Base-by-base conservation (phyloP, 2,797 vertebrate species). In the Aphelocoma californica region DNA sequence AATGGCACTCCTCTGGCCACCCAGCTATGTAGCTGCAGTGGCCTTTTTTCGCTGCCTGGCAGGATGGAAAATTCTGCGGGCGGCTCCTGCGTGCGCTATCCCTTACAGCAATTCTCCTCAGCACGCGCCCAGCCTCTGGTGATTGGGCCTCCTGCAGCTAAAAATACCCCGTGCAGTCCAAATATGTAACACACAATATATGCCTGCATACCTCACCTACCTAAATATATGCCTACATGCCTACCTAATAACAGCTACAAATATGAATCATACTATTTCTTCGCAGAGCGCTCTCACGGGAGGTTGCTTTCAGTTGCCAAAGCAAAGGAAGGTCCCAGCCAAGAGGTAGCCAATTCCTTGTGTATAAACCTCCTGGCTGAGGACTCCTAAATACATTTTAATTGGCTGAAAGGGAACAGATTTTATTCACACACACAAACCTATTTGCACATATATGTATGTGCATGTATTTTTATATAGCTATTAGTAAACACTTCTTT, bases 91-190 rank as follows among this genome's bases (percentile, higher is more conserved):
- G 1, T 9, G 51, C 4, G 0, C 62, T n/a, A 54, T 90, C 80
- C 82, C 67, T 88, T 42, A 81, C 56, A 69, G 70, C 18, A 64
- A 57, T 44, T 75, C 84, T 92, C 70, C 84, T 70, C 69, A 50
- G 87, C 67, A 34, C 23, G 70, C 38, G 25, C 80, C 57, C 53
- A 66, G 34, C 42, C 62, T 56, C 81, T 58, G 42, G 25, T 62
- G 77, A 86, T 70, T 75, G 84, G 80, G 72, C 62, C 65, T 94
- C 29, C 86, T 81, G 32, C 18, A 84, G 82, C 70, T 92, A 95
- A 93, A 97, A 94, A 94, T 88, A 94, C 51, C 57, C 56, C 5
- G 24, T 3, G 34, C 48, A 77, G 67, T 26, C 81, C 44, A 78
- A 91, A 81, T 61, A 75, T 36, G 32, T 24, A 72, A 66, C 61